Conservation (phyloP, 2,888 invertebrate genomes). For the Heliconius cydno region DNA sequence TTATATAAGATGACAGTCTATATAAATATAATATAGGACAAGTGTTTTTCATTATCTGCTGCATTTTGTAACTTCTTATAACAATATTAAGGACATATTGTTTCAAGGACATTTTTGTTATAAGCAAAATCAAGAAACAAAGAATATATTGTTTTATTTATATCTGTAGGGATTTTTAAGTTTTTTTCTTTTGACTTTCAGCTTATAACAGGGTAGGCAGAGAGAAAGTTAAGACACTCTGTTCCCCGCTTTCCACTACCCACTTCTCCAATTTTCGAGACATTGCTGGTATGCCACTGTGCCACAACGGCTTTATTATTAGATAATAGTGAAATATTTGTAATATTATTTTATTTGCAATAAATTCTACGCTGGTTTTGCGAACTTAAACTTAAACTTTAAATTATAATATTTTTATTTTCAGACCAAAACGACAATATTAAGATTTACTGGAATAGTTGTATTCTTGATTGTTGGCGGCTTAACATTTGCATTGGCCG, state of each 20-base stretch:
- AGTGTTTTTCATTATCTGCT: neutral
- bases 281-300: too few relatives aligned
- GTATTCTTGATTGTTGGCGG: conserved; percentile 38
- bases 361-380: neutral
- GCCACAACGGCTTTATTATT: too few relatives aligned
- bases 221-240: too few relatives aligned
- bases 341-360: neutral
- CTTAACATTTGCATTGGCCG: conserved; percentile 39
- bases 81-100: neutral
- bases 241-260: too few relatives aligned
- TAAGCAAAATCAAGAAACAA: neutral
- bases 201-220: too few relatives aligned
- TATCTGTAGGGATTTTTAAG: neutral
- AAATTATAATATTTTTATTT: conserved; percentile 23
- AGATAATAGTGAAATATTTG: neutral
- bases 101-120: conserved; percentile 10
- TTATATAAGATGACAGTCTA: neutral
- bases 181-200: neutral
- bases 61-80: neutral
- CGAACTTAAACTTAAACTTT: neutral
- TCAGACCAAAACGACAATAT: conserved; percentile 42
- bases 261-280: too few relatives aligned
- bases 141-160: neutral
- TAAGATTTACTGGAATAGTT: conserved; percentile 37
- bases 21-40: neutral